A percentile compares a stretch with the other conserved stretches of the same genome.
Conservation (phyloP, 2,888 invertebrate species). For the Melangyna quadrimaculata region DNA sequence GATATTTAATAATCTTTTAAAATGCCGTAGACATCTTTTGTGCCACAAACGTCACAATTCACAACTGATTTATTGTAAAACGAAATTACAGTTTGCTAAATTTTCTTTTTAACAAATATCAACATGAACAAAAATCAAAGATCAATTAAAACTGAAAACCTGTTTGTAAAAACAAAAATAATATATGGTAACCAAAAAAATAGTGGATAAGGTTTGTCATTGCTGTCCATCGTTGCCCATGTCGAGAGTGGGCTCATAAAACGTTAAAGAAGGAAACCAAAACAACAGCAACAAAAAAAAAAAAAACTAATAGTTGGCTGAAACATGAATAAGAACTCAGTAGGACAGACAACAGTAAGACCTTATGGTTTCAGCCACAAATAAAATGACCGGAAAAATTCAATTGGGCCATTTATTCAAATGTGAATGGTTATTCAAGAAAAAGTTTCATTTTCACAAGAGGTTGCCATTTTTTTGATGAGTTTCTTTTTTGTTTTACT, state of each 20-base stretch:
- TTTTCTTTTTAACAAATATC: too few species aligned
- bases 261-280: conserved; percentile 8
- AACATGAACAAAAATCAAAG: too few species aligned
- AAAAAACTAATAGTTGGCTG: conserved; percentile 2
- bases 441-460: conserved; percentile 56
- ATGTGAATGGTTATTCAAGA: conserved; percentile 60
- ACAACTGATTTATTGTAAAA: too few species aligned
- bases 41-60: too few species aligned
- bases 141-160: too few species aligned
- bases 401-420: conserved; percentile 71
- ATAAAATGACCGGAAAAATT: conserved; percentile 68
- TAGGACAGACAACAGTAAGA: not conserved
- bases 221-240: not conserved
- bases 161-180: not conserved
- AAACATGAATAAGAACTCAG: conserved; percentile 17
- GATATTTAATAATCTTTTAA: too few species aligned
- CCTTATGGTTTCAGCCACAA: conserved; percentile 60
- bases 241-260: conserved; percentile 39
- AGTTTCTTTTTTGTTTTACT: conserved; percentile 9
- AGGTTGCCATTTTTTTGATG: conserved; percentile 59
- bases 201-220: conserved; percentile 6
- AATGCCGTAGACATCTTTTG: too few species aligned
- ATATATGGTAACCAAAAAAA: not conserved
- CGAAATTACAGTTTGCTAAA: too few species aligned
- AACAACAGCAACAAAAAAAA: not conserved